phyloP scores from a whole-genome alignment of 2,888 invertebrate genomes.

The Athalia cordata region DNA sequence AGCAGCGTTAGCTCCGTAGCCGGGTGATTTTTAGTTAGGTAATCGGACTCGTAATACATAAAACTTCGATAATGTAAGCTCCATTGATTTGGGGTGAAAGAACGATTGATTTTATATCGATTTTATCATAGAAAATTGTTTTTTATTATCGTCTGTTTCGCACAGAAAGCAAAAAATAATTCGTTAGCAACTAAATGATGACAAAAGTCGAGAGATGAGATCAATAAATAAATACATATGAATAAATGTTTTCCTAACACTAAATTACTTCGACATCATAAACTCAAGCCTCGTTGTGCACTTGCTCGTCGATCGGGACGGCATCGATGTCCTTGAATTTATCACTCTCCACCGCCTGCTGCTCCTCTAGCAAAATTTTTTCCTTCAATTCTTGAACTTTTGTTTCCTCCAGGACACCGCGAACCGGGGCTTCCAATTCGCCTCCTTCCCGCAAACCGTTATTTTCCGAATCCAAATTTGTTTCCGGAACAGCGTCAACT shows the following conservation, averaged over 20 bases:
- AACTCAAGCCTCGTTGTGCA: slow-evolving; percentile 22
- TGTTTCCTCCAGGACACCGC: not conserved
- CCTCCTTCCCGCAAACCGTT: slow-evolving; percentile 4
- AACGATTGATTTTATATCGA: not conserved
- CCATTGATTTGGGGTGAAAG: no score
- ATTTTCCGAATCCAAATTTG: not conserved
- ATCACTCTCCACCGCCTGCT: no score
- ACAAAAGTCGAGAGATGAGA: slow-evolving; percentile 12
- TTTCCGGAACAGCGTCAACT: not conserved
- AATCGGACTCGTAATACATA: not conserved
- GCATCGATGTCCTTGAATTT: not conserved
- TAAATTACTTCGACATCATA: not conserved
- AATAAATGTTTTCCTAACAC: not conserved
- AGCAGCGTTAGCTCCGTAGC: not conserved
- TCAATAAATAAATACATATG: slow-evolving; percentile 16
- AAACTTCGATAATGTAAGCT: not conserved
- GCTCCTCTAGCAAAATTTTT: no score
- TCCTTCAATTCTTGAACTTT: no score
- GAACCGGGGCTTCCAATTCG: not conserved
- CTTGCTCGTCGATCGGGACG: not conserved
- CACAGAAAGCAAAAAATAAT: not conserved
- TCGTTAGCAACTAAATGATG: not conserved
- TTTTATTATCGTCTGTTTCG: not conserved
- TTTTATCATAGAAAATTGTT: not conserved
- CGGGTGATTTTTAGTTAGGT: slow-evolving; percentile 13